Conservation (phyloP, 2,888 invertebrate genomes). For the Euplexia lucipara region DNA sequence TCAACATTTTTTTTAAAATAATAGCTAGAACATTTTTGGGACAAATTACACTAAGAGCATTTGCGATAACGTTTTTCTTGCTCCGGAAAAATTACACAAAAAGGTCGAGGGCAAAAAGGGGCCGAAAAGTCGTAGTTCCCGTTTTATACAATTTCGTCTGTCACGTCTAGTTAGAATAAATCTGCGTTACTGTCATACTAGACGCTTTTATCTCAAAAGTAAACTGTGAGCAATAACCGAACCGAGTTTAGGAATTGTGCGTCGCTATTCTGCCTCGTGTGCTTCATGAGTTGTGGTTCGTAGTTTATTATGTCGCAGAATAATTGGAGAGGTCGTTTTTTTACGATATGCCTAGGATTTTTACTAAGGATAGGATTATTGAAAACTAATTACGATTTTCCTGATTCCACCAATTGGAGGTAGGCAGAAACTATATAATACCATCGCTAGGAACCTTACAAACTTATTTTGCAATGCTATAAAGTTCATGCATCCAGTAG, state of each 20-base stretch:
- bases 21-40: conserved; percentile 17
- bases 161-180: conserved; percentile 69
- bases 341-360: too few species aligned
- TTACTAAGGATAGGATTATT: too few species aligned
- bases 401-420: too few species aligned
- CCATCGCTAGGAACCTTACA: too few species aligned
- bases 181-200: conserved; percentile 69
- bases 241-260: conserved; percentile 66
- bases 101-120: conserved; percentile 36
- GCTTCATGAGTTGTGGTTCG: conserved; percentile 69
- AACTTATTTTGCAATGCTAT: too few species aligned
- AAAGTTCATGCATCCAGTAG: too few species aligned
- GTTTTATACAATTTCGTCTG: conserved; percentile 54
- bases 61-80: conserved; percentile 35
- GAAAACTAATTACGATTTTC: too few species aligned
- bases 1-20: conserved; percentile 9
- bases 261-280: conserved; percentile 71
- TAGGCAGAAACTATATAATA: too few species aligned
- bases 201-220: conserved; percentile 83
- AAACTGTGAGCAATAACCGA: conserved; percentile 78
- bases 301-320: conserved; percentile 60
- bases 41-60: conserved; percentile 37
- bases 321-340: too few species aligned
- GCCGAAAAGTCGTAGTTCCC: conserved; percentile 32
- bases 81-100: conserved; percentile 34